Percentiles rank a stretch among this genome's conserved stretches.
These are phyloP conservation scores for Clarias batrachus DNA, from an alignment of 2,113 vertebrate genomes.

Conservation along the genomic window DNA sequence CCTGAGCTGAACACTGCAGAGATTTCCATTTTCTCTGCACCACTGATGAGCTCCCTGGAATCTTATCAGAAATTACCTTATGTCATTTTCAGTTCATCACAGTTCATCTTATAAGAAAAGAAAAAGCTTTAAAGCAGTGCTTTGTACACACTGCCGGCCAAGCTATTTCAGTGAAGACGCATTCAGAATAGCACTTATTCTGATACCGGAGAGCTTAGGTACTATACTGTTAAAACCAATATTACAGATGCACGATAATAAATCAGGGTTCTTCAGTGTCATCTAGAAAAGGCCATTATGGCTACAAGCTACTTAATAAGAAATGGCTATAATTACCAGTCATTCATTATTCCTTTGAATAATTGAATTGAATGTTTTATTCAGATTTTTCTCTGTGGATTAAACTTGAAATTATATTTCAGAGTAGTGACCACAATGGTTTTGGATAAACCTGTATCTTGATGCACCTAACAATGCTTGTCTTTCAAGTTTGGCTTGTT, in stretches of 20 bases:
- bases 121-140: background rate
- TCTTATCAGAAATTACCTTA: constrained; percentile 69
- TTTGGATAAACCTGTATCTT: background rate
- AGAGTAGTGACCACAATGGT: background rate
- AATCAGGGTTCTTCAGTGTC: background rate
- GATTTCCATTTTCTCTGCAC: constrained; percentile 89
- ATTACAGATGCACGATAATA: background rate
- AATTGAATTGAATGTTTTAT: background rate
- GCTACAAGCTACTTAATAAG: background rate
- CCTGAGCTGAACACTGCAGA: constrained; percentile 74
- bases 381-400: background rate
- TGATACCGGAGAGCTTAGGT: background rate
- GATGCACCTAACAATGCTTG: background rate
- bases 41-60: constrained; percentile 88
- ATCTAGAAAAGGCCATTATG: background rate
- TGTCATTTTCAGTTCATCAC: background rate
- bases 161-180: background rate
- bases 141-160: background rate
- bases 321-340: background rate
- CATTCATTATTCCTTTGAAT: background rate
- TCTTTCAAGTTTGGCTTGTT: background rate
- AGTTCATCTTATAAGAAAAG: background rate
- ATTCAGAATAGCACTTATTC: background rate
- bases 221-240: background rate
- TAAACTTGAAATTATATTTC: background rate